phyloP scores from a whole-genome alignment of 2,888 invertebrate species.

The Drosophila limbata region DNA sequence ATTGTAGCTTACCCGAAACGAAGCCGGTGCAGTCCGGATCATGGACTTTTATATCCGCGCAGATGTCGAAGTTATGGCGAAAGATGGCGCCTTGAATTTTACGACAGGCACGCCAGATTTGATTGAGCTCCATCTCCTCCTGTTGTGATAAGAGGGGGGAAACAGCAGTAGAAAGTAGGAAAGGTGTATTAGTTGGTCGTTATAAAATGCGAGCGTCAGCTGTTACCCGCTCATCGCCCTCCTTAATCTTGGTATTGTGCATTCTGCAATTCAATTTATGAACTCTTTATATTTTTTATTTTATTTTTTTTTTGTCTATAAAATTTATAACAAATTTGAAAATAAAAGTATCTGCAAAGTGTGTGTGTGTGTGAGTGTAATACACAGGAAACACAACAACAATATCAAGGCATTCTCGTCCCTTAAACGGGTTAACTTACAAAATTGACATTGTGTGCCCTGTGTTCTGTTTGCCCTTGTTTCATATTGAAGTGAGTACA shows the following conservation, averaged over 20 bases:
- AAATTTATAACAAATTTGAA: constrained; percentile 36
- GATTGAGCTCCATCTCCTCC: constrained; percentile 86
- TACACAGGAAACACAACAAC: constrained; percentile 50
- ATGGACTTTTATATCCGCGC: constrained; percentile 89
- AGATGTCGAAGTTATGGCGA: constrained; percentile 90
- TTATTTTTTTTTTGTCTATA: constrained; percentile 26
- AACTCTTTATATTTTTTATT: constrained; percentile 32
- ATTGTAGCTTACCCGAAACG: constrained; percentile 87
- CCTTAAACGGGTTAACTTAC: constrained; percentile 42
- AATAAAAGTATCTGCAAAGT: constrained; percentile 33
- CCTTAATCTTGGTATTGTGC: constrained; percentile 69
- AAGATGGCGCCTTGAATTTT: constrained; percentile 92
- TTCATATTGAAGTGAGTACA: constrained; percentile 21
- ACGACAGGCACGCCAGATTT: constrained; percentile 92
- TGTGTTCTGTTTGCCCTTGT: constrained; percentile 60
- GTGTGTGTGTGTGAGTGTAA: constrained; percentile 5
- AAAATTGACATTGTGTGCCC: constrained; percentile 66
- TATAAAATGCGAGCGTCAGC: constrained; percentile 28
- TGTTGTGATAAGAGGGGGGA: constrained; percentile 12
- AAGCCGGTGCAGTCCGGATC: constrained; percentile 90
- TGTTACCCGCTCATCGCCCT: constrained; percentile 73
- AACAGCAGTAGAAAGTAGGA: background rate
- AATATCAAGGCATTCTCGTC: constrained; percentile 47
- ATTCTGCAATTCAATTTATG: constrained; percentile 50
- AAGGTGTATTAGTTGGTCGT: constrained; percentile 19